These are phyloP conservation scores for Gastrophysa polygoni DNA, from an alignment of 2,888 invertebrate genomes.

Conservation along the genomic window DNA sequence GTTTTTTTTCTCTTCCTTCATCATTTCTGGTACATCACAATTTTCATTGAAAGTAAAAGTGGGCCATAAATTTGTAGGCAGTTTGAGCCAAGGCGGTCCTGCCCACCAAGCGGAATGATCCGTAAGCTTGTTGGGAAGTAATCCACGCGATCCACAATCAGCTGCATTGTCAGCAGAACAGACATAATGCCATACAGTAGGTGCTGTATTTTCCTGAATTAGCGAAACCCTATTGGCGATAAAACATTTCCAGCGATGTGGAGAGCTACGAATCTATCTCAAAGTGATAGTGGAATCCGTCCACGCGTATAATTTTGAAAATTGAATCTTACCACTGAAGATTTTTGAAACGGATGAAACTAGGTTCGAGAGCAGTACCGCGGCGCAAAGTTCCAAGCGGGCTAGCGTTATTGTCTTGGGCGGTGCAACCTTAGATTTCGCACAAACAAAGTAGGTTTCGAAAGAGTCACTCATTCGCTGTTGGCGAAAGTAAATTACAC, in stretches of 20 bases:
- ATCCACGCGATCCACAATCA: conserved; percentile 22
- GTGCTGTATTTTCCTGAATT: neutral
- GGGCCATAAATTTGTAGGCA: neutral
- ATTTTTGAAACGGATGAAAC: neutral
- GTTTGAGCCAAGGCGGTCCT: conserved; percentile 15
- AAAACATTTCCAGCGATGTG: conserved; percentile 1
- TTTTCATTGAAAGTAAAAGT: neutral
- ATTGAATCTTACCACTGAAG: neutral
- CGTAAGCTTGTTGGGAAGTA: conserved; percentile 10
- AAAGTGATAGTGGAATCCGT: conserved; percentile 12
- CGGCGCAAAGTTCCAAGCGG: neutral
- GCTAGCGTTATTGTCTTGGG: neutral
- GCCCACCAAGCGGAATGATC: conserved; percentile 16
- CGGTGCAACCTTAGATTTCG: neutral
- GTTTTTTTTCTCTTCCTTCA: neutral
- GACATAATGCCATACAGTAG: neutral
- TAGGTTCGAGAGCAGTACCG: neutral
- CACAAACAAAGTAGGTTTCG: neutral
- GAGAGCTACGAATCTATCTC: conserved; percentile 1
- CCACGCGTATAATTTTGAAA: conserved; percentile 9
- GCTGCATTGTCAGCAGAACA: conserved; percentile 22
- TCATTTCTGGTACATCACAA: neutral
- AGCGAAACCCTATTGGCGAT: neutral
- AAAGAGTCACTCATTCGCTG: neutral
- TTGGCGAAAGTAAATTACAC: neutral